These are phyloP conservation scores for Epizoanthus illoricatus DNA, from an alignment of 92 coral and sea anemone species.

Conservation along the genomic window DNA sequence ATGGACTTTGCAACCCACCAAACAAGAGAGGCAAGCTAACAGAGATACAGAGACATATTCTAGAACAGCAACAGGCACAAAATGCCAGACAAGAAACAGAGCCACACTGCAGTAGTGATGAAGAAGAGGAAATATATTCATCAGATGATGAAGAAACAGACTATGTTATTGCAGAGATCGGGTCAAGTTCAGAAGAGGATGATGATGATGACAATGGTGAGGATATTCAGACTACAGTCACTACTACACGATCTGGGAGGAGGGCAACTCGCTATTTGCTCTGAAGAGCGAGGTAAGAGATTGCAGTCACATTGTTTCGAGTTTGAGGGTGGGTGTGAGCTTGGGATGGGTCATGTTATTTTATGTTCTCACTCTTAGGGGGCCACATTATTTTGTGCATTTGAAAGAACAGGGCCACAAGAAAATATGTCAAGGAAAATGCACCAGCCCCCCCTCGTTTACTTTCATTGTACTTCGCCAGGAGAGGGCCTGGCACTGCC, in stretches of 20 bases:
- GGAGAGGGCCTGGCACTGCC: too few species aligned
- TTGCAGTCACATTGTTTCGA: neutral
- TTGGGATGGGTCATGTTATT: conserved; percentile 16
- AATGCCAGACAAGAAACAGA: conserved; percentile 34
- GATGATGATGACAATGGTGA: conserved; percentile 43
- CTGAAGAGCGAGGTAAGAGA: conserved; percentile 10
- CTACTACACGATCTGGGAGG: conserved; percentile 60
- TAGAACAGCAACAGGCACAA: conserved; percentile 48
- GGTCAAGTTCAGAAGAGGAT: conserved; percentile 57
- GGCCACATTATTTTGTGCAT: conserved; percentile 42
- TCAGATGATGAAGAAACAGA: conserved; percentile 53
- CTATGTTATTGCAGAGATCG: conserved; percentile 65
- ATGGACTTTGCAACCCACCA: conserved; percentile 32
- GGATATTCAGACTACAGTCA: conserved; percentile 53
- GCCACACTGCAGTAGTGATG: conserved; percentile 45
- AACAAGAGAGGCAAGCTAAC: conserved; percentile 40
- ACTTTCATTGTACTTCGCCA: too few species aligned
- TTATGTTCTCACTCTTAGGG: conserved; percentile 21
- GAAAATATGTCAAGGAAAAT: conserved; percentile 42
- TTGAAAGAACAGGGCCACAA: conserved; percentile 34
- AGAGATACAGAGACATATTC: conserved; percentile 34
- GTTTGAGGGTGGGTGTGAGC: neutral
- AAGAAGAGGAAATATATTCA: conserved; percentile 48
- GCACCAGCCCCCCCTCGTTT: conserved; percentile 34
- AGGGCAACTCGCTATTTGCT: conserved; percentile 71